Base-by-base conservation (phyloP, 2,888 invertebrate genomes). In the Drosophila kuntzei region DNA sequence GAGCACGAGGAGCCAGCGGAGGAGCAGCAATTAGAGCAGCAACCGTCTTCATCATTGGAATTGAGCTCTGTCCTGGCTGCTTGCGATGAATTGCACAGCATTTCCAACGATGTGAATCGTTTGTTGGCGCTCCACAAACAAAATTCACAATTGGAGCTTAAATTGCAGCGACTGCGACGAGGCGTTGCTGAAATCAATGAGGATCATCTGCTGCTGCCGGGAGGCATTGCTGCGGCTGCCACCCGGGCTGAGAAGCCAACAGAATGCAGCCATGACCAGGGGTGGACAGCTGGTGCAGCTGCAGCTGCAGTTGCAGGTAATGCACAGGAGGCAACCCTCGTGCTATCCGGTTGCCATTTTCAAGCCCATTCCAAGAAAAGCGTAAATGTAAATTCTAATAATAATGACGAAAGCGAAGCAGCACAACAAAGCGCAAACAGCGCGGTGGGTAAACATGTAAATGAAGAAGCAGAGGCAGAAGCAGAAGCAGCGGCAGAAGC, bases 121-220 rank as follows among this genome's bases (percentile, higher is more conserved):
- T 51, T 91, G 73, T 71, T 91, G 65, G 83, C 80, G 57, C 65
- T 90, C 50, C 82, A 82, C 62, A 91, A 91, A 71, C 89, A 90
- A 54, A 90, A 89, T 46, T 91, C 90, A 0, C 89, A 90, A 62
- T 58, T 90, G 59, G 90, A 90, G 66, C 59, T 90, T 0, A 91
- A 91, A 58, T 72, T 91, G 62, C 91, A 91, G 63, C 90, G 90
- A 36, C 71, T 91, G 60, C 88, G 90, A 32, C 87, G 89, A 67
- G 91, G 89, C 66, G 90, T 91, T 18, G 89, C 86, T 49, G 89
- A 91, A 85, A 91, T 91, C 77, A 91, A 91, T 89, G 89, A 91
- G 84, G 91, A 91, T 83, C 90, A 90, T 79, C 78, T 91, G 62
- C 57, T 51, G 59, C 20, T 51, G 9, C 22, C 22, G 25, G 25